Base-by-base conservation (phyloP, 2,113 vertebrate species). In the Mesitornis unicolor region DNA sequence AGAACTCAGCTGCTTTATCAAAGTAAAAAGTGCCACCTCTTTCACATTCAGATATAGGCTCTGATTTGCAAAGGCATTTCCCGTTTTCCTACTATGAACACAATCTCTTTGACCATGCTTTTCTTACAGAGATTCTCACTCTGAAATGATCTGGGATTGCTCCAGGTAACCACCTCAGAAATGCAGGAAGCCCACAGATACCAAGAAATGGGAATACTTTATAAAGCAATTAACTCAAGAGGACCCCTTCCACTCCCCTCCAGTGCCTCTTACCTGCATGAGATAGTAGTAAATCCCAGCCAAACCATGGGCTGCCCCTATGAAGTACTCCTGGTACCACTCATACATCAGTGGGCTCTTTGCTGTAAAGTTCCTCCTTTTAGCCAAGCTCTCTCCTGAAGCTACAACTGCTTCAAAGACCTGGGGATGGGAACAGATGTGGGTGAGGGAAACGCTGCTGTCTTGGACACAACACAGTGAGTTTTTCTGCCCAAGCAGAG, bases 221-320 rank as follows among this genome's bases (percentile, higher is more conserved):
- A 50, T 11, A 59, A n/a, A 61, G 42, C n/a, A 57, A 47, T 29
- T 61, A 84, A 63, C 8, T 20, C n/a, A 67, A 20, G 35, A 75
- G 5, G 35, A n/a, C n/a, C n/a, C n/a, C n/a, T n/a, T n/a, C n/a
- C n/a, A n/a, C n/a, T 77, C 68, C 54, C 16, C 51, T 78, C 42
- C 57, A 42, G 6, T 31, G 18, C 16, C 35, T 78, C 96, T 97
- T 90, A 99, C 99, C 99, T 99, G 99, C 99, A 99, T 99, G 87
- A 99, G 98, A 95, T 96, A 99, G 95, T 99, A 99, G 90, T 99
- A 99, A 97, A 99, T 99, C 61, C 99, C 99, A 13, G 99, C 98
- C 77, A 99, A 97, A 24, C 99, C 99, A 13, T 99, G 99, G 45
- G 99, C 99, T 4, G 99, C 99, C 10, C 99, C 99, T 1, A 99